Evolutionary conservation across 2,797 vertebrate genomes (phyloP), one percentile per base, ranked within the genome.

Genomic region (Sphaeramia orbicularis): DNA sequence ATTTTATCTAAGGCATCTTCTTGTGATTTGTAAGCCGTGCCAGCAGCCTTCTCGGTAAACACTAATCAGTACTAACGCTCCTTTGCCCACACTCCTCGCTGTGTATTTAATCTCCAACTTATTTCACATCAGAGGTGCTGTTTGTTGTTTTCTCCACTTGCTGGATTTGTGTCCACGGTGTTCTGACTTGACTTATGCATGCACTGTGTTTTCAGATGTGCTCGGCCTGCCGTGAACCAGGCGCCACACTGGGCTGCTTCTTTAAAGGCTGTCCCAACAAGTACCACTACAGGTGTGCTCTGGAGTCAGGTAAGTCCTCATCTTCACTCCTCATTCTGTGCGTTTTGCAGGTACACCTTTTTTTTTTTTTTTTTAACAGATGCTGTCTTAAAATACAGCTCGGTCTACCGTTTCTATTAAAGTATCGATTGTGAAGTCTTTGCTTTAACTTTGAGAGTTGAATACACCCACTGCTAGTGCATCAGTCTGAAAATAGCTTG

Each of bases 261-360:
- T 93, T 92, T 61, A 95, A 94, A 86, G 90, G 87, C 62, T 95
- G 94, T 44, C 86, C 92, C 16, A 93, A 86, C 84, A 95, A 94
- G 54, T 94, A 94, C 86, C 94, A 95, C 92, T 95, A 94, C 89
- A 90, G 84, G 63, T 95, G 94, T 89, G 93, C 94, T 64, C 67
- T 92, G 67, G 85, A 91, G 86, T 91, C 93, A 79, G 93, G 94
- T 95, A 59, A 59, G 90, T 48, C 7, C 70, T 6, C 19, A 18
- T n/a, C 5, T 18, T 15, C 10, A 4, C 16, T 19, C 24, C 6
- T 27, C n/a, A 1, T 9, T 37, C 6, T 37, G 52, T 13, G 24
- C 9, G 11, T 49, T n/a, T n/a, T 14, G 18, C 24, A 21, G 19
- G 16, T 6, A 10, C 12, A 41, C 11, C 3, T 4, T 15, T 37